These are phyloP conservation scores for Cheirogaleus major DNA, from an alignment of 2,797 vertebrate genomes.

Conservation along the genomic window DNA sequence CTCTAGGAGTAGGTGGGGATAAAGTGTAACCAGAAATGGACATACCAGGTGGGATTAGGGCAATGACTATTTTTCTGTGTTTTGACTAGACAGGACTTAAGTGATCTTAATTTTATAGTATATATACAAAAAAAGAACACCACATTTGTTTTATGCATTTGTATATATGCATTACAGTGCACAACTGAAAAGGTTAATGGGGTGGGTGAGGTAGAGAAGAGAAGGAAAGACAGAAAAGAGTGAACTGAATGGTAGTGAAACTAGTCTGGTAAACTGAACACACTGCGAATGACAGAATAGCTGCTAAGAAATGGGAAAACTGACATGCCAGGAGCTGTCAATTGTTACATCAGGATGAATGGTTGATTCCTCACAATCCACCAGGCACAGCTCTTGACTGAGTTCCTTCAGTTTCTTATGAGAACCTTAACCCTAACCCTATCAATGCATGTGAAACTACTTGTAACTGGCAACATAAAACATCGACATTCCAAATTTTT, in stretches of 20 bases:
- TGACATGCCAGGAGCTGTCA: neutral
- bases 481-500: slow-evolving; percentile 19
- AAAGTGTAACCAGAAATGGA: neutral
- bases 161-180: neutral
- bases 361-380: neutral
- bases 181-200: slow-evolving; percentile 41
- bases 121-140: neutral
- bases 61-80: neutral
- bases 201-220: neutral
- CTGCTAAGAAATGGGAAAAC: neutral
- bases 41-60: neutral
- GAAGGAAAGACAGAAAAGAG: neutral
- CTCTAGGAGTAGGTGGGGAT: neutral
- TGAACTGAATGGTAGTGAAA: neutral
- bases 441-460: neutral
- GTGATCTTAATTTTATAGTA: neutral
- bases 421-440: neutral
- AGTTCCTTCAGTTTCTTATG: neutral
- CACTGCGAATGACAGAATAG: neutral
- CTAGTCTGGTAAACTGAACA: neutral
- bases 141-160: neutral
- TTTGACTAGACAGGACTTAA: neutral
- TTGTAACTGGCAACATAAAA: slow-evolving; percentile 22
- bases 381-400: neutral
- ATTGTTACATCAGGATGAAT: neutral